phyloP scores from a whole-genome alignment of 2,113 vertebrate species.

The Phocoena sinus region DNA sequence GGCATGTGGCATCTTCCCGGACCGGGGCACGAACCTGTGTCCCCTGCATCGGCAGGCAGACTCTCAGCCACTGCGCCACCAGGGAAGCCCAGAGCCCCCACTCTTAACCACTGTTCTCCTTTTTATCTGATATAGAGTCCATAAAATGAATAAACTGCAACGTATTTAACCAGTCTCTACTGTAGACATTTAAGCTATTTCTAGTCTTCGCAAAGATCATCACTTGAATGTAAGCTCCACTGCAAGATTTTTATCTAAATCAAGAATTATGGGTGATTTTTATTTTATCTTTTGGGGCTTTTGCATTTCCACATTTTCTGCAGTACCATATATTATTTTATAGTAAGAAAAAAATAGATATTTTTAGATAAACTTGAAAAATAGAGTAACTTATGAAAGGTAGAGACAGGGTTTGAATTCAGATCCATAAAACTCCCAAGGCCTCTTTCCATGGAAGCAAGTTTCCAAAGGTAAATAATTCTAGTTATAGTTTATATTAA shows the following conservation, averaged over 20 bases:
- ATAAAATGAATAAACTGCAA: background rate
- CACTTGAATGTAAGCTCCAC: background rate
- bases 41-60: too few species aligned
- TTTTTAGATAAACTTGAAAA: slow-evolving; percentile 18
- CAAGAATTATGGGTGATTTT: background rate
- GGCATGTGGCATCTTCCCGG: too few species aligned
- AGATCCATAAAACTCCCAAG: background rate
- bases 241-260: background rate
- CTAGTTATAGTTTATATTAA: background rate
- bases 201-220: background rate
- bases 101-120: background rate
- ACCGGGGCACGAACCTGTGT: too few species aligned
- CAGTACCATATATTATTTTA: background rate
- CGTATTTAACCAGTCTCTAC: background rate
- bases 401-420: background rate
- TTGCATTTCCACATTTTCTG: background rate
- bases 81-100: background rate
- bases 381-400: background rate
- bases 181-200: background rate
- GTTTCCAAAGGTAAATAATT: background rate
- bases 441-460: background rate
- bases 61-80: too few species aligned
- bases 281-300: background rate
- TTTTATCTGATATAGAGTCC: background rate
- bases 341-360: background rate